Percentiles rank a stretch among this genome's conserved stretches.
These are phyloP conservation scores for Drosophila nr. fundita DNA, from an alignment of 2,888 invertebrate genomes.

Conservation along the genomic window DNA sequence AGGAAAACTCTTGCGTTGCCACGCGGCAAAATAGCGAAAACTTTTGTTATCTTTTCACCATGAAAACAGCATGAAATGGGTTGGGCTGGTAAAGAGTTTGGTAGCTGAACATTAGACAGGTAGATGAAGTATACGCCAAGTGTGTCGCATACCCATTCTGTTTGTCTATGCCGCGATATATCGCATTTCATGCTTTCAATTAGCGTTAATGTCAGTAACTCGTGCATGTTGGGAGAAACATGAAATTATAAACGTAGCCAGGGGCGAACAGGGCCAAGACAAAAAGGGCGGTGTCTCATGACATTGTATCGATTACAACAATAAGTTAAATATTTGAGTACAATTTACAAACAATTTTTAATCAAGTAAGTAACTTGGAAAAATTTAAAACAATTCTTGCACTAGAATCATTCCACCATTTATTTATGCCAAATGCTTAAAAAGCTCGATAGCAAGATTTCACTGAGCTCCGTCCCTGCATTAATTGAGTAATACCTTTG, in stretches of 20 bases:
- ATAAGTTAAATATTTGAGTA: neutral
- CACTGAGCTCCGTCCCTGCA: neutral
- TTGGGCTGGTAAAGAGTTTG: neutral
- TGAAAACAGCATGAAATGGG: slow-evolving; percentile 72
- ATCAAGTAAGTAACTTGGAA: neutral
- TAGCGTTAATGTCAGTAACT: slow-evolving; percentile 73
- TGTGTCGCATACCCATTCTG: slow-evolving; percentile 25
- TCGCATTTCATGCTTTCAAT: slow-evolving; percentile 79
- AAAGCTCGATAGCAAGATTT: neutral
- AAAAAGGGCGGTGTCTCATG: neutral
- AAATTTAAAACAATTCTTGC: neutral
- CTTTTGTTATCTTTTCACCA: slow-evolving; percentile 77
- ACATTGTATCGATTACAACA: neutral
- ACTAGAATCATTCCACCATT: neutral
- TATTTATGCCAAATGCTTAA: neutral
- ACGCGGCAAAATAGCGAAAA: slow-evolving; percentile 60
- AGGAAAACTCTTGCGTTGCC: slow-evolving; percentile 65
- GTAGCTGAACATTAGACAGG: slow-evolving; percentile 34
- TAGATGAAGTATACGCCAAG: slow-evolving; percentile 44
- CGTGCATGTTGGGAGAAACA: slow-evolving; percentile 36
- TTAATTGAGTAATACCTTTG: slow-evolving; percentile 22
- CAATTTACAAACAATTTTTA: neutral
- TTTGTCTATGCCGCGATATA: slow-evolving; percentile 50
- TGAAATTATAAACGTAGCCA: slow-evolving; percentile 11
- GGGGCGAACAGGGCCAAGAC: neutral